Percentiles rank a stretch among this genome's conserved stretches.
phyloP scores from a whole-genome alignment of 2,113 vertebrate species.

The Percina caprodes region DNA sequence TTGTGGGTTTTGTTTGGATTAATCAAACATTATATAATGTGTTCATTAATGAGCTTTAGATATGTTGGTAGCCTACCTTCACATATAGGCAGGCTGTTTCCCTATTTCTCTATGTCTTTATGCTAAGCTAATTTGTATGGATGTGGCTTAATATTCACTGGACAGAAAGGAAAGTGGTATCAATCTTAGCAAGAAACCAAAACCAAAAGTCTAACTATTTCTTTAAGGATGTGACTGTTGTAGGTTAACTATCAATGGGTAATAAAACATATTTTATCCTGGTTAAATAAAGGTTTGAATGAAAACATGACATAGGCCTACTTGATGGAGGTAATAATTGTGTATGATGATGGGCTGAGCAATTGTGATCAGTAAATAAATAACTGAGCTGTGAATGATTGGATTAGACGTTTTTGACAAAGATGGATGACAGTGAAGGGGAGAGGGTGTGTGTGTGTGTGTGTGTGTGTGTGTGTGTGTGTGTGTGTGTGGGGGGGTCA shows the following conservation, averaged over 20 bases:
- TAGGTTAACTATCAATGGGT: not conserved
- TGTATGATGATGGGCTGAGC: not conserved
- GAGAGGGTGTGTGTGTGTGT: too few relatives aligned
- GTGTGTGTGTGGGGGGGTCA: not conserved
- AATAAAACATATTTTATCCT: too few relatives aligned
- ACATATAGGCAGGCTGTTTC: too few relatives aligned
- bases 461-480: too few relatives aligned
- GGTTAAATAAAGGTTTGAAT: too few relatives aligned
- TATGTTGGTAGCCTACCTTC: too few relatives aligned
- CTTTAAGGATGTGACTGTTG: not conserved
- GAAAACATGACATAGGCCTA: too few relatives aligned
- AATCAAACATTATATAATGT: too few relatives aligned
- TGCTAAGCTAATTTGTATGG: not conserved
- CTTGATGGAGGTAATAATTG: not conserved
- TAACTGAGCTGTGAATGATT: not conserved
- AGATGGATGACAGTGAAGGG: not conserved
- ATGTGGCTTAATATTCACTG: not conserved
- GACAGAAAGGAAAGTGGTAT: not conserved
- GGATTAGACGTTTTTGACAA: not conserved
- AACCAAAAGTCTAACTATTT: not conserved
- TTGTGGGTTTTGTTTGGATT: too few relatives aligned
- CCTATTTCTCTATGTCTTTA: too few relatives aligned
- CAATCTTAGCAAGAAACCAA: not conserved
- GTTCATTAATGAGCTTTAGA: too few relatives aligned
- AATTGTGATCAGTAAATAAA: not conserved